Base-by-base conservation (phyloP, 2,113 vertebrate species). In the Calonectris borealis region DNA sequence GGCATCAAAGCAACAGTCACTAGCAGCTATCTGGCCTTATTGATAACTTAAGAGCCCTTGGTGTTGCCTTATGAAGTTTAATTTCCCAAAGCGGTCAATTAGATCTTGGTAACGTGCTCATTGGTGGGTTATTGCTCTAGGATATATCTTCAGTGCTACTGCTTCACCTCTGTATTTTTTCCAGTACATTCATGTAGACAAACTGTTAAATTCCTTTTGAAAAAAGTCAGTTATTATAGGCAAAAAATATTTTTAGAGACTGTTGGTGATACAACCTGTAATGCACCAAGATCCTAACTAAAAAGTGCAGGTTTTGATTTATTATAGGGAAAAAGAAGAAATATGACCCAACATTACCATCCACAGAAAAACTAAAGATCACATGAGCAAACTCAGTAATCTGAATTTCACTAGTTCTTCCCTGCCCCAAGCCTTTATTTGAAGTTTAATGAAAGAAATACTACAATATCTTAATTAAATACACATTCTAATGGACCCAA, bases 61-160 rank as follows among this genome's bases (percentile, higher is more conserved):
- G 88, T 89, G 0, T 60, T 96, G 96, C 92, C 85, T 64, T 91
- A 78, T 93, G 70, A 98, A 97, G 97, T 91, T 97, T 93, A 95
- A 98, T 97, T 97, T 97, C 96, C 95, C 97, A 96, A 93, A 97
- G 96, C 11, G 86, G 81, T 97, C 96, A 97, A 93, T 97, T 97
- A 98, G 46, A 95, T 66, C 64, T 77, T 34, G 18, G 85, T 91
- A 94, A 91, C 5, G 88, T 42, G 79, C 80, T 96, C 58, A 11
- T 80, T 21, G 88, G 66, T 83, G 78, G 71, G 25, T n/a, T 71
- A 72, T 31, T 95, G 93, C 94, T 97, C 93, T 31, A 96, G 96
- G 97, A 95, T 17, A 95, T 17, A 96, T 88, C 88, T 86, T 26
- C 75, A 36, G 93, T 64, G 68, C 52, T 66, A 76, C 93, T 72